Evolutionary conservation across 2,888 invertebrate species (phyloP).

Genomic region (Anoplius nigerrimus): DNA sequence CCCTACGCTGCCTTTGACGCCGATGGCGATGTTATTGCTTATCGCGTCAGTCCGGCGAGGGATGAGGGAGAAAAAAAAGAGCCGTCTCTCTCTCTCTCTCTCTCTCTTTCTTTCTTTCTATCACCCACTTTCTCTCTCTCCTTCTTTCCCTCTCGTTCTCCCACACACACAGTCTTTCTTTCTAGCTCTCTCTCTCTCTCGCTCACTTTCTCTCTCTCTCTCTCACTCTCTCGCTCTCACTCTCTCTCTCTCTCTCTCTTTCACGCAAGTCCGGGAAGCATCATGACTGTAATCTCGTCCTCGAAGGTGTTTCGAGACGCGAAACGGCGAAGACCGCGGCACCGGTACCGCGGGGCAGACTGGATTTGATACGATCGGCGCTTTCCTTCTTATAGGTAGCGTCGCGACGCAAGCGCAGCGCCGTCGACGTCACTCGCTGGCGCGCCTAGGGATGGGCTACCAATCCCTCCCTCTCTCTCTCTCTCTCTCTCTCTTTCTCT

Average conservation of each 20-base stretch:
- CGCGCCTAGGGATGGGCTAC: conserved; percentile 43
- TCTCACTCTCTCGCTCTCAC: not conserved
- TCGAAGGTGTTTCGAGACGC: conserved; percentile 13
- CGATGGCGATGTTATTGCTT: conserved; percentile 38
- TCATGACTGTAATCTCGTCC: conserved; percentile 36
- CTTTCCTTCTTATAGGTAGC: conserved; percentile 50
- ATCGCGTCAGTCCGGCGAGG: conserved; percentile 13
- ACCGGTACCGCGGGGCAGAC: conserved; percentile 64
- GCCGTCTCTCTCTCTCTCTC: conserved; percentile 17
- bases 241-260: conserved; percentile 18
- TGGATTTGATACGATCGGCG: conserved; percentile 55
- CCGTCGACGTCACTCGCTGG: conserved; percentile 22
- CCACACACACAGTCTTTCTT: no score
- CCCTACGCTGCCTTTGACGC: conserved; percentile 42
- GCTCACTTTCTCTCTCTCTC: not conserved
- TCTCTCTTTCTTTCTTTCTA: conserved; percentile 10
- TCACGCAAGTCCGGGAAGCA: conserved; percentile 43
- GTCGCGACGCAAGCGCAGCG: conserved; percentile 44
- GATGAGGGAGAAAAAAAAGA: conserved; percentile 19
- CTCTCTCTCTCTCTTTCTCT: conserved; percentile 38
- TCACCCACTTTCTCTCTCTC: conserved; percentile 9
- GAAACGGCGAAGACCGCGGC: conserved; percentile 35
- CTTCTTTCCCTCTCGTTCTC: not conserved
- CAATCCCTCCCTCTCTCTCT: conserved; percentile 38
- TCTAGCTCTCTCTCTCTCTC: conserved; percentile 7